These are phyloP conservation scores for Pseudococcus viburni DNA, from an alignment of 2,888 invertebrate species.

Conservation along the genomic window DNA sequence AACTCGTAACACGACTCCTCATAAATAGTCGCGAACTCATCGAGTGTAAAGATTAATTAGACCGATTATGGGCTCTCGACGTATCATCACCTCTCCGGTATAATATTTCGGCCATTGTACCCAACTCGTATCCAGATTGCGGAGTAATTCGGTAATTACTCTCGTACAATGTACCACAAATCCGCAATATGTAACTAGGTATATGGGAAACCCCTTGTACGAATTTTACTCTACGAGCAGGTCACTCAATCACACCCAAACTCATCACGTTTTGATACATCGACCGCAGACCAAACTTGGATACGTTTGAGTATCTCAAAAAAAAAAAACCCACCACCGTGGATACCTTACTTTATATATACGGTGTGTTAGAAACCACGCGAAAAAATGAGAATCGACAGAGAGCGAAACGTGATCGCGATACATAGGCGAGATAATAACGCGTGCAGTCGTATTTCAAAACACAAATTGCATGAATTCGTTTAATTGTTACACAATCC, in stretches of 20 bases:
- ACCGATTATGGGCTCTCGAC: neutral
- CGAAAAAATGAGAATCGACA: neutral
- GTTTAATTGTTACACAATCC: conserved; percentile 41
- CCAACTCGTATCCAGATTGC: no score
- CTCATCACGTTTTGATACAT: conserved; percentile 8
- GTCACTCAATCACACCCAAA: neutral
- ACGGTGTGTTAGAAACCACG: neutral
- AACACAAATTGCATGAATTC: conserved; percentile 19
- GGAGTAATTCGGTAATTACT: neutral
- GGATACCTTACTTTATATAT: no score
- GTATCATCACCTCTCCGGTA: neutral
- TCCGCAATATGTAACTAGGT: neutral
- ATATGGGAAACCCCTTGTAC: neutral
- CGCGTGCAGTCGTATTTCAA: conserved; percentile 35
- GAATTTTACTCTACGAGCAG: neutral
- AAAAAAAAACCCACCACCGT: no score
- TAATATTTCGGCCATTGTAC: neutral
- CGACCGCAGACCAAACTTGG: neutral
- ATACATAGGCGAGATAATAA: neutral
- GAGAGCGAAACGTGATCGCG: conserved; percentile 5
- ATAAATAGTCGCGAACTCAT: neutral
- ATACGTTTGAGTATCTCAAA: no score
- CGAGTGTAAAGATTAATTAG: conserved; percentile 38
- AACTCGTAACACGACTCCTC: conserved; percentile 9
- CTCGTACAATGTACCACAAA: neutral